phyloP scores from a whole-genome alignment of 2,113 vertebrate genomes.

The Lepidothrix coronata region DNA sequence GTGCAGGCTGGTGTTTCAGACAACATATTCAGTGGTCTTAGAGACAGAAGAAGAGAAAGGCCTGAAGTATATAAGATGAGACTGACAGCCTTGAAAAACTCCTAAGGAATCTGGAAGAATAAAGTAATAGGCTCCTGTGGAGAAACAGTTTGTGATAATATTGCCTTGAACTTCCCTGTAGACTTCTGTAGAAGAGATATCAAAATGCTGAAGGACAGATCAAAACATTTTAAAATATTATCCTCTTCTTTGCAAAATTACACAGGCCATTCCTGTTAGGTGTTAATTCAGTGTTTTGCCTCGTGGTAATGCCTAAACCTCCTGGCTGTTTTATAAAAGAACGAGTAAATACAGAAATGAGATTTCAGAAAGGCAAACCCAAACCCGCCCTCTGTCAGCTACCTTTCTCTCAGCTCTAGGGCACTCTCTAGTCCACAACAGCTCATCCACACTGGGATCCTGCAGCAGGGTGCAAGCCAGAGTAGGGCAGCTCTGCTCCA shows the following conservation, averaged over 20 bases:
- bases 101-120: neutral
- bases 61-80: neutral
- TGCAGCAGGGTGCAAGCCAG: too few species aligned
- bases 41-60: neutral
- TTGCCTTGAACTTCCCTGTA: neutral
- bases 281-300: neutral
- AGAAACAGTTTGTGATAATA: neutral
- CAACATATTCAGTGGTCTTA: neutral
- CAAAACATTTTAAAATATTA: neutral
- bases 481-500: fast-evolving
- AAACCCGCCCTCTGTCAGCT: neutral
- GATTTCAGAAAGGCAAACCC: neutral
- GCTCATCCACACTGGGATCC: neutral
- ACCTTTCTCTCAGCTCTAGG: neutral
- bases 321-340: neutral
- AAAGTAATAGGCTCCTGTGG: neutral
- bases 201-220: neutral
- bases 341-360: neutral
- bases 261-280: neutral
- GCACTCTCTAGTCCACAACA: neutral
- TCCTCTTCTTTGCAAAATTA: neutral
- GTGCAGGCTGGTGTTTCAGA: neutral
- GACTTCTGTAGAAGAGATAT: neutral
- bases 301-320: neutral
- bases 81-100: neutral